A percentile compares a stretch with the other conserved stretches of the same genome.
phyloP scores from a whole-genome alignment of 2,888 invertebrate species.

The Cheilosia vulpina region DNA sequence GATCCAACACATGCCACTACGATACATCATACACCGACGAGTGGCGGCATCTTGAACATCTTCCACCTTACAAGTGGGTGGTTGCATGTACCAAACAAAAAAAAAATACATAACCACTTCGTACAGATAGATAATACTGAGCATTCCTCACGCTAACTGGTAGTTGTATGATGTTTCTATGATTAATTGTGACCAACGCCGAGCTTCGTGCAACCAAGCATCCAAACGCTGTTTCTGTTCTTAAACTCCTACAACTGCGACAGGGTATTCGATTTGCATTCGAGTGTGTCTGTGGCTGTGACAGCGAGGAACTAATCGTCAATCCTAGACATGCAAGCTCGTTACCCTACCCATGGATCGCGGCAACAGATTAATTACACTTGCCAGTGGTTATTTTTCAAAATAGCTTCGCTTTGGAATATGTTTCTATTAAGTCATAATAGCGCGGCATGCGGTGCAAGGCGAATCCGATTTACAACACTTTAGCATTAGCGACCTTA shows the following conservation, averaged over 20 bases:
- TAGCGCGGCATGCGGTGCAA: conserved; percentile 1
- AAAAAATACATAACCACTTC: not conserved
- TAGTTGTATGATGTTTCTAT: conserved; percentile 24
- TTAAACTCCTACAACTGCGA: not conserved
- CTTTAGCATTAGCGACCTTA: conserved; percentile 61
- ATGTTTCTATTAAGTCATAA: conserved; percentile 70
- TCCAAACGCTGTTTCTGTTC: not conserved
- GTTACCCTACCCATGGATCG: conserved; percentile 54
- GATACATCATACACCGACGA: conserved; percentile 54
- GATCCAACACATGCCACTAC: conserved; percentile 23
- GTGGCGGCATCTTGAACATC: conserved; percentile 33
- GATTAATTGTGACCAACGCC: conserved; percentile 65
- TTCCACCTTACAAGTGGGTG: conserved; percentile 33
- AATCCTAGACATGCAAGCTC: conserved; percentile 43
- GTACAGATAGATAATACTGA: conserved; percentile 31
- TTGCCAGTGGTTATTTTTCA: conserved; percentile 65
- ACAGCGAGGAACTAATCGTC: conserved; percentile 41
- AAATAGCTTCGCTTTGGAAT: conserved; percentile 28
- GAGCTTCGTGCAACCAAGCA: conserved; percentile 25
- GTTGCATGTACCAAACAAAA: not conserved
- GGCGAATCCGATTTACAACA: conserved; percentile 58
- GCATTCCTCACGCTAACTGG: conserved; percentile 33
- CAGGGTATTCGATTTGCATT: conserved; percentile 41
- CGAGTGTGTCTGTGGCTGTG: not conserved
- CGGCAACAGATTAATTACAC: conserved; percentile 63